phyloP scores from a whole-genome alignment of 53 echinoderm and acorn worm genomes.

The Echinometra lucunter region DNA sequence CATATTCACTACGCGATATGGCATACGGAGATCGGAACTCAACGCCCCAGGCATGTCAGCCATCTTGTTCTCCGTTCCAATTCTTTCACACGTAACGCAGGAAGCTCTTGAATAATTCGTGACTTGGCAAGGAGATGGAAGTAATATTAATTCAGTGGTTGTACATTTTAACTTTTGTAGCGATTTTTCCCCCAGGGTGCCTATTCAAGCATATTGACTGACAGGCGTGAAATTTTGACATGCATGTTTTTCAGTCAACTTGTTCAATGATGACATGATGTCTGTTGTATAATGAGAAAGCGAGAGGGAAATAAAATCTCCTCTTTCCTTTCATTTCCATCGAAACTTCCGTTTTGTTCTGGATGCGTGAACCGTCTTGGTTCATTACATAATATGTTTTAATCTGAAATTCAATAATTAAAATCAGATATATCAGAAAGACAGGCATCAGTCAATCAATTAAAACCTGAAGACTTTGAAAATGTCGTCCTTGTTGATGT shows the following conservation, averaged over 20 bases:
- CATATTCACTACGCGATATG: background rate
- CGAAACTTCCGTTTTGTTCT: background rate
- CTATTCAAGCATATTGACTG: slow-evolving; percentile 31
- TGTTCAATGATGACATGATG: background rate
- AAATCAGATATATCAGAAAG: background rate
- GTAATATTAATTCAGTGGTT: slow-evolving; percentile 43
- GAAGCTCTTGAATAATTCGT: slow-evolving; percentile 43
- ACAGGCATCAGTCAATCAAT: background rate
- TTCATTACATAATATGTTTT: background rate
- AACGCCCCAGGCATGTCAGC: slow-evolving; percentile 26
- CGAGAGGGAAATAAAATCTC: too few species aligned
- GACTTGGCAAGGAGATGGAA: slow-evolving; percentile 43
- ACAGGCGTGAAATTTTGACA: slow-evolving; percentile 45
- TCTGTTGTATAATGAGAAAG: background rate
- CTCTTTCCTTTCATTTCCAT: background rate
- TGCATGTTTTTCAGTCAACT: background rate
- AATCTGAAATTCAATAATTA: background rate
- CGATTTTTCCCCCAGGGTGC: slow-evolving; percentile 37
- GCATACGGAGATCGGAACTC: slow-evolving; percentile 18
- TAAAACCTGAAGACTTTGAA: background rate
- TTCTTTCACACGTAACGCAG: slow-evolving; percentile 31
- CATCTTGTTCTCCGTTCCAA: slow-evolving; percentile 24
- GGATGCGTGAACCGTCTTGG: background rate
- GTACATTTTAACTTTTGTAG: slow-evolving; percentile 11
- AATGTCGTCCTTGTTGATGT: too few species aligned